Conservation (phyloP, 2,888 invertebrate genomes). For the Anoncus sp. region DNA sequence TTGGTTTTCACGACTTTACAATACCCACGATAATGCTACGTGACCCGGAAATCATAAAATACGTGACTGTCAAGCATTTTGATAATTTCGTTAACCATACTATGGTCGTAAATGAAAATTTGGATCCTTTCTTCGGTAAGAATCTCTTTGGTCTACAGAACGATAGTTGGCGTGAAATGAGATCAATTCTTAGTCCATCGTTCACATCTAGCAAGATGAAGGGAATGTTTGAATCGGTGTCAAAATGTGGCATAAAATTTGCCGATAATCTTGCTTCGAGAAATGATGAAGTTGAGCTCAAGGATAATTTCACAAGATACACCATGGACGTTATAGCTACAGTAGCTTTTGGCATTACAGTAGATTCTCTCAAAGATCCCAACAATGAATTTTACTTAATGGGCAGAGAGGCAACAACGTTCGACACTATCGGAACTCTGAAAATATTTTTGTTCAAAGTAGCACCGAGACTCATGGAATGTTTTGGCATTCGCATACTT, state of each 20-base stretch:
- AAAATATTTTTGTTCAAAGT: constrained; percentile 56
- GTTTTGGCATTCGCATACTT: constrained; percentile 50
- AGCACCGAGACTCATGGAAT: constrained; percentile 38
- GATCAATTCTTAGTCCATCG: constrained; percentile 74
- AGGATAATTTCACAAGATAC: constrained; percentile 84
- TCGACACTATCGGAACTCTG: constrained; percentile 47
- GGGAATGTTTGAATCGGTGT: constrained; percentile 71
- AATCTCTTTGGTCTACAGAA: constrained; percentile 73
- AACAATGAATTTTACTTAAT: constrained; percentile 85
- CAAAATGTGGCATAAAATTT: constrained; percentile 71
- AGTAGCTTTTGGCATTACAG: constrained; percentile 85
- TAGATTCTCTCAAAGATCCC: constrained; percentile 84
- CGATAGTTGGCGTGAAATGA: constrained; percentile 75
- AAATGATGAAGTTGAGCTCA: constrained; percentile 81
- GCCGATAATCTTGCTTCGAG: constrained; percentile 68
- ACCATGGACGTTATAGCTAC: constrained; percentile 86
- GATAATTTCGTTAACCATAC: constrained; percentile 69
- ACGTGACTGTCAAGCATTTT: constrained; percentile 66
- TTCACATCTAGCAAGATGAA: constrained; percentile 79
- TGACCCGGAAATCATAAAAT: constrained; percentile 72
- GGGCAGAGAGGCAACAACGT: constrained; percentile 72
- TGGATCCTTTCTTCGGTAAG: constrained; percentile 73
- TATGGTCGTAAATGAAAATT: constrained; percentile 59
- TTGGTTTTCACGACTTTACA: constrained; percentile 71
- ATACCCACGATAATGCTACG: constrained; percentile 69